phyloP scores from a whole-genome alignment of 2,113 vertebrate species.

The Hemiprocne comata region DNA sequence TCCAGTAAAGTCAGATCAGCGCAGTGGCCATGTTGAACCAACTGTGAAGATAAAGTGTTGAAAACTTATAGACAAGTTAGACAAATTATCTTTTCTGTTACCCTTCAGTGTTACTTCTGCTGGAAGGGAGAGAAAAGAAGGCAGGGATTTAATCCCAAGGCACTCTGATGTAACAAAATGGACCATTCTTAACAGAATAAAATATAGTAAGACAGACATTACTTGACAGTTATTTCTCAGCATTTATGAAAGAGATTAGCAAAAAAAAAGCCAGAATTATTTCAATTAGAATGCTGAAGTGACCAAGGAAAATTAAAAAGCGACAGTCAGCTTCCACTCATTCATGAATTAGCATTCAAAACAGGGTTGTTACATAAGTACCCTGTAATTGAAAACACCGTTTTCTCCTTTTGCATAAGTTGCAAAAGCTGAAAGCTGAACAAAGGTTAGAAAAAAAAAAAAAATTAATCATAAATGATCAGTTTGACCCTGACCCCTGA shows the following conservation, averaged over 20 bases:
- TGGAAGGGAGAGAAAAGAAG: neutral
- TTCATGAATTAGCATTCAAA: constrained; percentile 58
- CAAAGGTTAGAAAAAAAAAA: neutral
- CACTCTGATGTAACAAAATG: constrained; percentile 18
- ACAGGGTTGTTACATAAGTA: constrained; percentile 40
- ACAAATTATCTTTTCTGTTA: constrained; percentile 49
- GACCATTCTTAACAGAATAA: neutral
- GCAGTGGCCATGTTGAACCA: constrained; percentile 21
- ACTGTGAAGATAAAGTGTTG: constrained; percentile 50
- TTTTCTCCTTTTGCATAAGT: neutral
- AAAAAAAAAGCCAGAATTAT: neutral
- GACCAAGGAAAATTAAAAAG: constrained; percentile 25
- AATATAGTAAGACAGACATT: neutral
- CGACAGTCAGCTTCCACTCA: constrained; percentile 4
- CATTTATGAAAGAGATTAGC: constrained; percentile 7
- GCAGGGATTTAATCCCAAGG: neutral
- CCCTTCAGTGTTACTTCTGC: neutral
- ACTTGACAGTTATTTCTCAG: constrained; percentile 14
- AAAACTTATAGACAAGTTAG: constrained; percentile 47
- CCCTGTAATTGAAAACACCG: constrained; percentile 49
- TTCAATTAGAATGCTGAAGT: constrained; percentile 42
- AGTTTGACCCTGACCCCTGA: neutral
- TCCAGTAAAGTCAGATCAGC: neutral
- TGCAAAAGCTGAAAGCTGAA: neutral
- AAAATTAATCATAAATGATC: neutral